A percentile compares a stretch with the other conserved stretches of the same genome.
Conservation (phyloP, 2,797 vertebrate species). For the Choloepus didactylus region DNA sequence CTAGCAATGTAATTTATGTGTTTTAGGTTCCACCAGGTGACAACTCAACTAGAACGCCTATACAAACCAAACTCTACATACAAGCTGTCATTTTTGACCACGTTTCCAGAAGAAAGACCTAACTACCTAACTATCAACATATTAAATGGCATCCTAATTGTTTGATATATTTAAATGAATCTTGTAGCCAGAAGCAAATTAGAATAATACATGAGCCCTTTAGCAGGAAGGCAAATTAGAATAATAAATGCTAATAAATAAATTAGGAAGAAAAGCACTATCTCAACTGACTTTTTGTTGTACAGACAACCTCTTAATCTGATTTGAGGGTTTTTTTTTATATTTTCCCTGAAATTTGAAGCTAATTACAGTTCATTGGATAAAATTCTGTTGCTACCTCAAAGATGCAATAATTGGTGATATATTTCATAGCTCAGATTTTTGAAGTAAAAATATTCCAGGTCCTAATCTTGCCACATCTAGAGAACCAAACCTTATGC, state of each 20-base stretch:
- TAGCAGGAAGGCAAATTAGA: constrained; percentile 60
- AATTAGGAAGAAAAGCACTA: constrained; percentile 4
- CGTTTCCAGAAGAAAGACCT: constrained; percentile 86
- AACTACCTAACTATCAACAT: not conserved
- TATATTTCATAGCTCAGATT: constrained; percentile 73
- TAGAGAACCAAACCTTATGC: not conserved
- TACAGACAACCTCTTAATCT: constrained; percentile 21
- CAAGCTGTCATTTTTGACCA: constrained; percentile 93
- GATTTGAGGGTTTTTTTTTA: not conserved
- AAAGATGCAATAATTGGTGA: constrained; percentile 73
- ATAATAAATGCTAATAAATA: constrained; percentile 63
- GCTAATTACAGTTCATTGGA: constrained; percentile 62
- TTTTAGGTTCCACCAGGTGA: constrained; percentile 89
- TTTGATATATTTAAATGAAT: constrained; percentile 42
- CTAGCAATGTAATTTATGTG: too few species aligned
- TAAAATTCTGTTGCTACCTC: constrained; percentile 73
- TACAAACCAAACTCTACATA: constrained; percentile 91
- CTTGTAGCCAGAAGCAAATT: constrained; percentile 32
- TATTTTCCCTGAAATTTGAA: not conserved
- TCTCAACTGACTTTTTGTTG: constrained; percentile 1
- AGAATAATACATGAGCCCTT: constrained; percentile 36
- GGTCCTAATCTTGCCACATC: constrained; percentile 66
- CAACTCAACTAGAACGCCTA: constrained; percentile 87
- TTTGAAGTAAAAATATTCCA: constrained; percentile 70
- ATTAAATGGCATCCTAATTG: not conserved